phyloP scores from a whole-genome alignment of 2,113 vertebrate genomes.

The Leptobrachium ailaonicum region DNA sequence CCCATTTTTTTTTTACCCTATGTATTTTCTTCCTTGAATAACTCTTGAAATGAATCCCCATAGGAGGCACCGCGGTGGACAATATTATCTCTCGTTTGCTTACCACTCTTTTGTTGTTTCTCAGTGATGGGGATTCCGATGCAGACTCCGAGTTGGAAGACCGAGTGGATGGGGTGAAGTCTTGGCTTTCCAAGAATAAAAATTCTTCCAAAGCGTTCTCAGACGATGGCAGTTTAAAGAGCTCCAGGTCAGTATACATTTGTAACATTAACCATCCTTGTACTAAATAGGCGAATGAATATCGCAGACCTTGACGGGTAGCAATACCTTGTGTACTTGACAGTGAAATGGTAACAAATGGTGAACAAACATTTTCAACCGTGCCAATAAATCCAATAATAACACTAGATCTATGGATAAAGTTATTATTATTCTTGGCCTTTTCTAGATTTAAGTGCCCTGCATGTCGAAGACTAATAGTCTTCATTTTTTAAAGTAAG shows the following conservation, averaged over 20 bases:
- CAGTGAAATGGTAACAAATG: too few relatives aligned
- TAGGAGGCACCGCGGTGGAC: neutral
- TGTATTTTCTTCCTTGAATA: neutral
- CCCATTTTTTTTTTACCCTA: neutral
- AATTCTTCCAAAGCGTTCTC: conserved; percentile 84
- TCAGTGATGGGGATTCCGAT: conserved; percentile 87
- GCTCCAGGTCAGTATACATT: conserved; percentile 81
- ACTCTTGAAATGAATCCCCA: conserved; percentile 3
- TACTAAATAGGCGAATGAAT: too few relatives aligned
- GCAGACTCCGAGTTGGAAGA: conserved; percentile 89
- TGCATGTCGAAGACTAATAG: too few relatives aligned
- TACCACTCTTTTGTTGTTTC: neutral
- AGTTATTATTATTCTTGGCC: too few relatives aligned
- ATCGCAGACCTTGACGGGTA: too few relatives aligned
- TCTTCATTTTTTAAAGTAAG: too few relatives aligned
- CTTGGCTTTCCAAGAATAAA: conserved; percentile 88
- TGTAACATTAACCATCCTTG: neutral
- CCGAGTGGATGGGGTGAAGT: conserved; percentile 91
- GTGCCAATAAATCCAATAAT: too few relatives aligned
- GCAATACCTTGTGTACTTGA: too few relatives aligned
- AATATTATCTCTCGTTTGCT: neutral
- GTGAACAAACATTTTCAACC: too few relatives aligned
- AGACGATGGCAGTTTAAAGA: conserved; percentile 90
- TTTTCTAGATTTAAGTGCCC: too few relatives aligned
- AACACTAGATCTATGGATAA: too few relatives aligned